Evolutionary conservation across 2,888 invertebrate genomes (phyloP).

Genomic region (Phengaris arion): DNA sequence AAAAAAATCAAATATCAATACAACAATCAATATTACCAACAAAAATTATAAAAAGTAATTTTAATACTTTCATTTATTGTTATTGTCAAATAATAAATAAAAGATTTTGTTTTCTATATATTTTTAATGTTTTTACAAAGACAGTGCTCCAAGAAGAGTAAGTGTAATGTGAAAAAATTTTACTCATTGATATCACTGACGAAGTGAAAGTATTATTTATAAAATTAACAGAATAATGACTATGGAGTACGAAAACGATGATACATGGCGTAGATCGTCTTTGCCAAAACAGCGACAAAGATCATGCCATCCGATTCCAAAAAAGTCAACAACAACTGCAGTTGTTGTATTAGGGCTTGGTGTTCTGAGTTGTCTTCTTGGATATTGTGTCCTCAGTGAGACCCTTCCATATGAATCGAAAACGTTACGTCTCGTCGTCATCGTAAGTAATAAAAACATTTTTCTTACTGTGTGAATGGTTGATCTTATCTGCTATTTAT

Average conservation of each 20-base stretch:
- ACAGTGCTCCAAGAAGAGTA: background rate
- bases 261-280: constrained; percentile 65
- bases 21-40: background rate
- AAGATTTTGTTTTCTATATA: background rate
- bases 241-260: constrained; percentile 71
- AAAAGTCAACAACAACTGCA: constrained; percentile 60
- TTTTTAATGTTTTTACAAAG: background rate
- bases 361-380: constrained; percentile 70
- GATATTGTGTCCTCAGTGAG: constrained; percentile 72
- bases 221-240: constrained; percentile 24
- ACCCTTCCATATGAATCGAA: constrained; percentile 71
- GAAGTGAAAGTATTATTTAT: constrained; percentile 6
- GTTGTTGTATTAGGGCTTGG: constrained; percentile 69
- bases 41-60: background rate
- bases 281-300: constrained; percentile 50
- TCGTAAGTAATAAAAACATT: constrained; percentile 52
- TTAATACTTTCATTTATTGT: background rate
- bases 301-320: constrained; percentile 61
- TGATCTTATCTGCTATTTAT: background rate
- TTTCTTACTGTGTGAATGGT: background rate
- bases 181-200: background rate
- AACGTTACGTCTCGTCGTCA: constrained; percentile 64
- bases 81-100: background rate
- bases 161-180: background rate
- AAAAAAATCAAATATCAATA: background rate